These are phyloP conservation scores for Cyphomyrus plagiostoma DNA, from an alignment of 2,113 vertebrate genomes.

Conservation along the genomic window DNA sequence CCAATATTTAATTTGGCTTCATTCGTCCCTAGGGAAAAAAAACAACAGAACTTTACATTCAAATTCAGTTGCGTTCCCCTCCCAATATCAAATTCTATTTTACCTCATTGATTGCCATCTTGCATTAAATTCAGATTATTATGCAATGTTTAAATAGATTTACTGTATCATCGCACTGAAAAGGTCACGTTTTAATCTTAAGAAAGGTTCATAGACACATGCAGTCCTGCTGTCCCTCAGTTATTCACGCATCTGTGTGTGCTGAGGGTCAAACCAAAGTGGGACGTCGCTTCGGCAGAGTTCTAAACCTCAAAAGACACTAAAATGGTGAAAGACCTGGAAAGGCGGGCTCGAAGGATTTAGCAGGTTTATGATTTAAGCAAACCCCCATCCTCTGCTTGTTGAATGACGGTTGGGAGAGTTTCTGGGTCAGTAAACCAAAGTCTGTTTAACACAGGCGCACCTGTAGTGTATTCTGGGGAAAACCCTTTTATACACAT, in stretches of 20 bases:
- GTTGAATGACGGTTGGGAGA: constrained; percentile 47
- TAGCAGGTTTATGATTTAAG: not conserved
- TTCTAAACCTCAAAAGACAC: constrained; percentile 48
- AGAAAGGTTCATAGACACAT: not conserved
- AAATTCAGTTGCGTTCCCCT: not conserved
- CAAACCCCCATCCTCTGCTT: constrained; percentile 18
- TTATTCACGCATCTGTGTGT: not conserved
- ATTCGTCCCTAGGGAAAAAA: not conserved
- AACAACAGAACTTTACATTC: not conserved
- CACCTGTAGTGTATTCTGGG: constrained; percentile 54
- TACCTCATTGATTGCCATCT: not conserved
- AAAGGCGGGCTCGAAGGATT: not conserved
- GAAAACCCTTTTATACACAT: constrained; percentile 26
- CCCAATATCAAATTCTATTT: not conserved
- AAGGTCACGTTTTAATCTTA: not conserved
- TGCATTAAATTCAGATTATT: not conserved
- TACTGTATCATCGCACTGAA: not conserved
- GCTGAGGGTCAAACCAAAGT: constrained; percentile 41
- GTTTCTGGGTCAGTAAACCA: constrained; percentile 59
- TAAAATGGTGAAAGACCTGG: constrained; percentile 33
- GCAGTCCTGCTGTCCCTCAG: not conserved
- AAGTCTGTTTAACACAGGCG: constrained; percentile 49
- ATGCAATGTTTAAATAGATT: not conserved
- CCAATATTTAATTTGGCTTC: not conserved
- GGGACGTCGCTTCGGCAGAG: constrained; percentile 61